These are phyloP conservation scores for Prochilodus magdalenae DNA, from an alignment of 2,113 vertebrate species.

Conservation along the genomic window DNA sequence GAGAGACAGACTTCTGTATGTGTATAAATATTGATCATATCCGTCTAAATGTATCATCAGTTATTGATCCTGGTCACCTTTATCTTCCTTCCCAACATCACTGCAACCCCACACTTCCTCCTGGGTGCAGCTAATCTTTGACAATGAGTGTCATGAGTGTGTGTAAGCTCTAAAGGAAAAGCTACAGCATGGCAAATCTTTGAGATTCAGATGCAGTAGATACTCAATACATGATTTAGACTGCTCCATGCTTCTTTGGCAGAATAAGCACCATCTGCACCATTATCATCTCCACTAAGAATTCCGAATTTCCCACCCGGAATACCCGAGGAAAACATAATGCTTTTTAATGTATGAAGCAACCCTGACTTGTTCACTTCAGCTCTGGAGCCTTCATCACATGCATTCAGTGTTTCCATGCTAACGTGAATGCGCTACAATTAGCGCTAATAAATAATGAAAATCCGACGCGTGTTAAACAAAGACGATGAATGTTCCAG, in stretches of 20 bases:
- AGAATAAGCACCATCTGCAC: conserved; percentile 42
- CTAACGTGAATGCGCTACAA: not conserved
- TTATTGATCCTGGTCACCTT: too few species aligned
- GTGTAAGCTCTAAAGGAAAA: not conserved
- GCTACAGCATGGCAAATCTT: not conserved
- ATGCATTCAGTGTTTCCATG: conserved; percentile 21
- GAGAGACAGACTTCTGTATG: too few species aligned
- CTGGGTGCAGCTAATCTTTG: too few species aligned
- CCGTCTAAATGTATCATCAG: too few species aligned
- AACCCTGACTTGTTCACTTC: conserved; percentile 12
- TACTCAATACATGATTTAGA: not conserved
- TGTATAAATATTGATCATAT: too few species aligned
- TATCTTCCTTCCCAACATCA: too few species aligned
- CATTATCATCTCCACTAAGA: conserved; percentile 10
- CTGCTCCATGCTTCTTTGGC: not conserved
- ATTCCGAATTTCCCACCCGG: not conserved
- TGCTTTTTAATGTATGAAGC: not conserved
- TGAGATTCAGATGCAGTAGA: not conserved
- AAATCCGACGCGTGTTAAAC: not conserved
- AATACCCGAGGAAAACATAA: not conserved
- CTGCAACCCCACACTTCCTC: too few species aligned
- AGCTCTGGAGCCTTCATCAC: conserved; percentile 8
- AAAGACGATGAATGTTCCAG: not conserved
- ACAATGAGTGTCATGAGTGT: not conserved
- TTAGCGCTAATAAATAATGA: not conserved